Percentiles rank a stretch among this genome's conserved stretches.
phyloP scores from a whole-genome alignment of 1,140 invertebrate species.

The Bursaphelenchus mucronatus region DNA sequence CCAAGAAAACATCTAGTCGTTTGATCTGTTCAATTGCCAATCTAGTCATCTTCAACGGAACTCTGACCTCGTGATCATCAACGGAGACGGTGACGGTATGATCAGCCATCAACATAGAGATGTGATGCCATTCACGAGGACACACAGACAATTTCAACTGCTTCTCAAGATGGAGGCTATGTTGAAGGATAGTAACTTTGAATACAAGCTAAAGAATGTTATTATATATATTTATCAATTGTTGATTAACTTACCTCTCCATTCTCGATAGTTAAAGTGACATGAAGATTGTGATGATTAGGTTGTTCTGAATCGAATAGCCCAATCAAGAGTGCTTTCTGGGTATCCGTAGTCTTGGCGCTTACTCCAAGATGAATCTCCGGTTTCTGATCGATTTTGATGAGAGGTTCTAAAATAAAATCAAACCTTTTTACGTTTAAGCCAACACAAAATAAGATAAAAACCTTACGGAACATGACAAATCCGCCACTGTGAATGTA shows the following conservation, averaged over 20 bases:
- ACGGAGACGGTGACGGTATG: constrained; percentile 19
- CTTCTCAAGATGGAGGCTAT: constrained; percentile 24
- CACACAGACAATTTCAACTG: constrained; percentile 28
- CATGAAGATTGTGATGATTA: constrained; percentile 22
- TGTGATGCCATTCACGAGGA: constrained; percentile 36
- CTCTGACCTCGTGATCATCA: constrained; percentile 10
- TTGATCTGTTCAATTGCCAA: constrained; percentile 32
- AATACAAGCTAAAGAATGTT: constrained; percentile 33
- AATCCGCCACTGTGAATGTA: constrained; percentile 51
- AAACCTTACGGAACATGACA: constrained; percentile 31
- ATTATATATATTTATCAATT: constrained; percentile 16
- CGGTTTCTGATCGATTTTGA: constrained; percentile 1
- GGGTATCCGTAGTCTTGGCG: constrained; percentile 23
- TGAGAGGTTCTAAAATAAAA: constrained; percentile 32
- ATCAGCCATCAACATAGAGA: constrained; percentile 18
- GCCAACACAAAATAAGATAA: background rate
- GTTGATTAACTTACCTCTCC: constrained; percentile 26
- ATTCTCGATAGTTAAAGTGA: constrained; percentile 26
- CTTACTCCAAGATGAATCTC: constrained; percentile 30
- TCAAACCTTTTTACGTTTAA: background rate
- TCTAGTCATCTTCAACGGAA: constrained; percentile 2
- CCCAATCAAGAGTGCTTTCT: background rate
- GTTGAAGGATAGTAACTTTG: constrained; percentile 25
- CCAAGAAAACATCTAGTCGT: constrained; percentile 34
- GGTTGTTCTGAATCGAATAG: constrained; percentile 21